Base-by-base conservation (phyloP, 1,140 invertebrate genomes). In the Macrotrachela quadricornifera region DNA sequence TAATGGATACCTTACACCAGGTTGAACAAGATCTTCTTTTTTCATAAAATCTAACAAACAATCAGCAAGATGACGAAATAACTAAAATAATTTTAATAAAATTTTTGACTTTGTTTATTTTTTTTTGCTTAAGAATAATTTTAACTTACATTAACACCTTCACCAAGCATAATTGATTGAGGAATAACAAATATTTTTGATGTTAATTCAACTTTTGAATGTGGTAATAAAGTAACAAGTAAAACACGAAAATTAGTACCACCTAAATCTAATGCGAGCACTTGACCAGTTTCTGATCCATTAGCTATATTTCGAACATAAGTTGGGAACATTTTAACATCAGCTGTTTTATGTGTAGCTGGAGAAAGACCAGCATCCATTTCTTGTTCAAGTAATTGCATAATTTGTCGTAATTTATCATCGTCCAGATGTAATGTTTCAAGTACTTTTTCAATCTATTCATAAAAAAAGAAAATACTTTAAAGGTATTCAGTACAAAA, bases 211-310 rank as follows among this genome's bases (percentile, higher is more conserved):
- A 77, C 80, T 41, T 49, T 42, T 51, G 66, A 57, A 42, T 84
- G 80, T 60, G 97, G 87, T 40, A 38, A 30, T 1, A 95, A 55
- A 39, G 45, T 46, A 36, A 55, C 40, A 15, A 44, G 74, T 17
- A 96, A 71, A 9, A 99, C 91, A 55, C 94, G 78, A 72, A 97
- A 97, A 70, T 97, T 97, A n/a, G 92, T 97, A 0, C 94, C 94
- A 21, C 94, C 94, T 57, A 97, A 76, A 74, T 99, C 94, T 55
- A 99, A 72, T 0, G 94, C 92, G 62, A 99, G 71, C 67, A 90
- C 95, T 72, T 92, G 85, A 45, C 94, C 94, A 52, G 77, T 75
- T 75, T 97, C 92, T 85, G 71, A 40, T 58, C 92, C 91, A 70
- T 88, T 85, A 0, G 94, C 91, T 56, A 97, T 77, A 66, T 91